phyloP scores from a whole-genome alignment of 2,888 invertebrate species.

The Plemyria rubiginata region DNA sequence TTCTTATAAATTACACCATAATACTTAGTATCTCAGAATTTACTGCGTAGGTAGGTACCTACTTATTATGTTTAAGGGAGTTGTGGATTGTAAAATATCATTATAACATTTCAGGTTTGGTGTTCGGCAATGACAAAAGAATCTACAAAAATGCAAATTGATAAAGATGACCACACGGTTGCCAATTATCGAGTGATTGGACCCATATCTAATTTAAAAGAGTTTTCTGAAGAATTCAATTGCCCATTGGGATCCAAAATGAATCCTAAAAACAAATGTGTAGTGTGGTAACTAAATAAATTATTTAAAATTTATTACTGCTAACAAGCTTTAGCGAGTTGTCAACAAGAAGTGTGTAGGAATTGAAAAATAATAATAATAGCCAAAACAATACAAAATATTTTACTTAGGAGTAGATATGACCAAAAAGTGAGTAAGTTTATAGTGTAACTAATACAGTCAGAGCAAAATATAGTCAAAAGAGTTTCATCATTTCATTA shows the following conservation, averaged over 20 bases:
- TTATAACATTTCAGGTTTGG: constrained; percentile 88
- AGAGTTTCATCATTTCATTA: not conserved
- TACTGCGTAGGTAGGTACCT: not conserved
- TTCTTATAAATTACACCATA: no score
- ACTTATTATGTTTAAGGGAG: not conserved
- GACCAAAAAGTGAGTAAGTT: not conserved
- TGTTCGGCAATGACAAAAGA: constrained; percentile 95
- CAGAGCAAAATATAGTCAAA: not conserved
- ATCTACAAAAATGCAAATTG: constrained; percentile 92
- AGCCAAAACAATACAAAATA: not conserved
- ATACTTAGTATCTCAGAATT: no score
- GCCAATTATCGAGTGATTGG: constrained; percentile 94
- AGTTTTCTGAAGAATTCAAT: constrained; percentile 92
- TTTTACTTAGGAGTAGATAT: not conserved
- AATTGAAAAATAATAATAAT: constrained; percentile 29
- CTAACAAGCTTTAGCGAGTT: constrained; percentile 30
- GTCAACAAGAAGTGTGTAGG: constrained; percentile 10
- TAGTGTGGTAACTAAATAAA: constrained; percentile 91
- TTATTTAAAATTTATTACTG: constrained; percentile 10
- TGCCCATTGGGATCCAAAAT: constrained; percentile 91
- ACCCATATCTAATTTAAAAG: constrained; percentile 92
- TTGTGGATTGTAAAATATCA: not conserved
- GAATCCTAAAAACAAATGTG: constrained; percentile 94
- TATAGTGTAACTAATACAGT: not conserved
- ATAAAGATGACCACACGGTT: constrained; percentile 97